phyloP scores from a whole-genome alignment of 1,140 invertebrate species.

The Euschistus heros region DNA sequence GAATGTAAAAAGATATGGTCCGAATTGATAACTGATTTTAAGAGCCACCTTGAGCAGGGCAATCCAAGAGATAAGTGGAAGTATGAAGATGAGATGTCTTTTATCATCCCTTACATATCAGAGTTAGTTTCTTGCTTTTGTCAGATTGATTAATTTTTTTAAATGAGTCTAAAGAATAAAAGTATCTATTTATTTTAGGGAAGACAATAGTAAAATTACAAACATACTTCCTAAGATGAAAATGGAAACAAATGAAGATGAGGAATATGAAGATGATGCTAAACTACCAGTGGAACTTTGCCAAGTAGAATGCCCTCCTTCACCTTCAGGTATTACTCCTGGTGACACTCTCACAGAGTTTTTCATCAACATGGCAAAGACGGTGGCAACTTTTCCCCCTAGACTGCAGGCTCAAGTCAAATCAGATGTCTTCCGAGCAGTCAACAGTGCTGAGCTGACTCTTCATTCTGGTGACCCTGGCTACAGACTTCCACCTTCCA shows the following conservation, averaged over 20 bases:
- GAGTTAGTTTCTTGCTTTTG: neutral
- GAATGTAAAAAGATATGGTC: slow-evolving; percentile 11
- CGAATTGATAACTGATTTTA: neutral
- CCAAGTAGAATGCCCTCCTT: neutral
- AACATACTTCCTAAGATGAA: neutral
- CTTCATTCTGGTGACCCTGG: neutral
- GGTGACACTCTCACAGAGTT: neutral
- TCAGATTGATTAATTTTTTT: neutral
- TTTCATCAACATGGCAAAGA: slow-evolving; percentile 3
- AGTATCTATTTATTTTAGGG: neutral
- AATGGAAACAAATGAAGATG: neutral
- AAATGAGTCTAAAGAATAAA: neutral
- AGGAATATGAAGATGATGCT: neutral
- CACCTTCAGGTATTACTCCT: neutral
- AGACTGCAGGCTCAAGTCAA: slow-evolving; percentile 1
- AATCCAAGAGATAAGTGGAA: slow-evolving; percentile 4
- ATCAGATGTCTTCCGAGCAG: slow-evolving; percentile 5
- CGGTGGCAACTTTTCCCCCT: neutral
- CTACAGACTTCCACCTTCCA: too few relatives aligned
- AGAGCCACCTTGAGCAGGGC: neutral
- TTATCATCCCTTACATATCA: neutral
- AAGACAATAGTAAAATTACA: neutral
- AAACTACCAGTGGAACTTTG: neutral
- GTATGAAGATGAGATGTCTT: slow-evolving; percentile 11
- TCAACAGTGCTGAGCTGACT: slow-evolving; percentile 1